phyloP scores from a whole-genome alignment of 2,888 invertebrate genomes.

The Synanthedon formicaeformis region DNA sequence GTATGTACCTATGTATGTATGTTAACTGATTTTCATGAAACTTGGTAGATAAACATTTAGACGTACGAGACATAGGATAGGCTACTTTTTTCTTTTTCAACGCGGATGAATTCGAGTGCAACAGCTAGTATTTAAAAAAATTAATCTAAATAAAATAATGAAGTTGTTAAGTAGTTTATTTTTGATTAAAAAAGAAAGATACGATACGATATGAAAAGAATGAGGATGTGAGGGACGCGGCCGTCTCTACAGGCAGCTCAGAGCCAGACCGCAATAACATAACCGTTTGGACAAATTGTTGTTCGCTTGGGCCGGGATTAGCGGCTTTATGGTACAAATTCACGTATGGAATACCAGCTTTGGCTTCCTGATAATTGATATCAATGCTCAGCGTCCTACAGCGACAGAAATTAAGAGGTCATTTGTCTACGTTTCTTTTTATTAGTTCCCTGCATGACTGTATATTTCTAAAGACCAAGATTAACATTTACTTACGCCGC shows the following conservation, averaged over 20 bases:
- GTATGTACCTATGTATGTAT: too few species aligned
- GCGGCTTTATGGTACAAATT: slow-evolving; percentile 21
- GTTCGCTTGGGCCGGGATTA: slow-evolving; percentile 49
- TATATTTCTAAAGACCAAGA: slow-evolving; percentile 5
- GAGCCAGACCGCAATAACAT: slow-evolving; percentile 59
- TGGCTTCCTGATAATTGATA: slow-evolving; percentile 61
- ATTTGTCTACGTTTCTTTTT: slow-evolving; percentile 41
- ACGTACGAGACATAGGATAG: too few species aligned
- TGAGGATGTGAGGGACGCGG: too few species aligned
- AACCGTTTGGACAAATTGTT: slow-evolving; percentile 68
- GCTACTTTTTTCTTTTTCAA: too few species aligned
- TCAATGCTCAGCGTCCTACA: slow-evolving; percentile 48
- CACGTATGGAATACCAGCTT: slow-evolving; percentile 36
- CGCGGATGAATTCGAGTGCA: too few species aligned
- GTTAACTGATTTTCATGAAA: too few species aligned
- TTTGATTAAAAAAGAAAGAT: too few species aligned
- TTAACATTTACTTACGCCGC: neutral
- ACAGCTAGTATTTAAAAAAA: neutral
- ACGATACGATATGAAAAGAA: too few species aligned
- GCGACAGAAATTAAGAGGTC: slow-evolving; percentile 44
- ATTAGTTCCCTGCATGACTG: slow-evolving; percentile 36
- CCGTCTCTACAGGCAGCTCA: slow-evolving; percentile 29
- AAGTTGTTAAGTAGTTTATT: too few species aligned
- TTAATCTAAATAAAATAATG: too few species aligned
- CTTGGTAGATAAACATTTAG: too few species aligned